Conservation (phyloP, 2,113 vertebrate species). For the Dryoscopus gambensis region DNA sequence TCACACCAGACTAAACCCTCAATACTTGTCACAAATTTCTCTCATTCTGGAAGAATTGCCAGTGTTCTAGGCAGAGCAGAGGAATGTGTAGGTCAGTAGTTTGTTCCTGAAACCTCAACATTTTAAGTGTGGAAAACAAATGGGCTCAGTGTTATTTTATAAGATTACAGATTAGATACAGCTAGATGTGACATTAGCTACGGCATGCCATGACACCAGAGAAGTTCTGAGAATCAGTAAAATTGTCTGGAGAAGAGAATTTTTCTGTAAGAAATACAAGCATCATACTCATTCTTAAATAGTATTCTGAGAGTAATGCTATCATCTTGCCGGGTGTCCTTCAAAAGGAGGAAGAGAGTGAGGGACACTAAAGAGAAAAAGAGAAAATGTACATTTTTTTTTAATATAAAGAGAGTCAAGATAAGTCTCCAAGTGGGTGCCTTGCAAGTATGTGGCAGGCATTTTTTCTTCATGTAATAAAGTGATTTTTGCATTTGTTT, state of each 20-base stretch:
- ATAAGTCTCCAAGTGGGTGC: accelerated
- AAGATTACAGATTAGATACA: neutral
- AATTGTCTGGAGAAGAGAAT: neutral
- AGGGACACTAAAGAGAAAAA: neutral
- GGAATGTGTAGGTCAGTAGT: neutral
- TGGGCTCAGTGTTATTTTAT: neutral
- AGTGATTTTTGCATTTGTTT: neutral
- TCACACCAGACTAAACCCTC: neutral
- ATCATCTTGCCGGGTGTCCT: neutral
- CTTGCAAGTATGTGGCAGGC: neutral
- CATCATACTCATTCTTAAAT: neutral
- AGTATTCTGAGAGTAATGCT: neutral
- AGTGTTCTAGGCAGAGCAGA: neutral
- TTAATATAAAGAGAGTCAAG: neutral
- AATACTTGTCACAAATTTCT: neutral
- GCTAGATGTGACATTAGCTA: neutral
- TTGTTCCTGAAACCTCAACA: neutral
- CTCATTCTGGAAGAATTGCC: neutral
- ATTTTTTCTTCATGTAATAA: neutral
- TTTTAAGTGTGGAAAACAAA: neutral
- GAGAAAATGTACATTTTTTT: neutral
- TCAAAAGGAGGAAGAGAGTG: neutral
- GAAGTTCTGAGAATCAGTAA: neutral
- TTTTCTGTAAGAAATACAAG: neutral
- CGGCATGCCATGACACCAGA: accelerated